Conservation (phyloP, 2,888 invertebrate genomes). For the Meghimatium bilineatum region DNA sequence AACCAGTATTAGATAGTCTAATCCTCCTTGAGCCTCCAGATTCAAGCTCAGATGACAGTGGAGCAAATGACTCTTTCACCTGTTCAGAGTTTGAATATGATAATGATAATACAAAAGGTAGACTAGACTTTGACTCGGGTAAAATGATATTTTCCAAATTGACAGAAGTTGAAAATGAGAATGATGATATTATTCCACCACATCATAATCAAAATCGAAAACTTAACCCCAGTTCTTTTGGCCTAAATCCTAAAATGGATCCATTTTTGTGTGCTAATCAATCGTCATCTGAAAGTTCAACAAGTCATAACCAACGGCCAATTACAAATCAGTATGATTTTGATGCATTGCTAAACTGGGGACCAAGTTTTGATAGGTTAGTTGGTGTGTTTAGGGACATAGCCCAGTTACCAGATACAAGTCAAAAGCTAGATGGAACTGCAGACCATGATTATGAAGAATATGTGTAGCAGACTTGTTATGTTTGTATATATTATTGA, state of each 20-base stretch:
- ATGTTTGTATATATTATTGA: not conserved
- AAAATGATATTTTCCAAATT: conserved; percentile 82
- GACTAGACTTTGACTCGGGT: conserved; percentile 73
- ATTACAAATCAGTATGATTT: conserved; percentile 87
- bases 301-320: conserved; percentile 29
- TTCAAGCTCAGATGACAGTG: conserved; percentile 87
- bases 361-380: conserved; percentile 95
- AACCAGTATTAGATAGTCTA: conserved; percentile 70
- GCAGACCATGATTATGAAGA: conserved; percentile 62
- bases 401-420: conserved; percentile 90
- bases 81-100: conserved; percentile 98
- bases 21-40: conserved; percentile 75
- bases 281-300: conserved; percentile 78
- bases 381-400: conserved; percentile 98
- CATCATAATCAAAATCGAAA: conserved; percentile 51
- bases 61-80: conserved; percentile 96
- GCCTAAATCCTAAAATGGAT: conserved; percentile 94
- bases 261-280: conserved; percentile 88
- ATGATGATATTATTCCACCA: conserved; percentile 60
- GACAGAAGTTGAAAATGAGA: conserved; percentile 72
- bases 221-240: conserved; percentile 82
- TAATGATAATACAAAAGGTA: conserved; percentile 79
- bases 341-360: conserved; percentile 97
- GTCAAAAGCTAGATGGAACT: conserved; percentile 55
- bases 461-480: conserved; percentile 61